Evolutionary conservation across 2,888 invertebrate genomes (phyloP).

Genomic region (Muscina levida): DNA sequence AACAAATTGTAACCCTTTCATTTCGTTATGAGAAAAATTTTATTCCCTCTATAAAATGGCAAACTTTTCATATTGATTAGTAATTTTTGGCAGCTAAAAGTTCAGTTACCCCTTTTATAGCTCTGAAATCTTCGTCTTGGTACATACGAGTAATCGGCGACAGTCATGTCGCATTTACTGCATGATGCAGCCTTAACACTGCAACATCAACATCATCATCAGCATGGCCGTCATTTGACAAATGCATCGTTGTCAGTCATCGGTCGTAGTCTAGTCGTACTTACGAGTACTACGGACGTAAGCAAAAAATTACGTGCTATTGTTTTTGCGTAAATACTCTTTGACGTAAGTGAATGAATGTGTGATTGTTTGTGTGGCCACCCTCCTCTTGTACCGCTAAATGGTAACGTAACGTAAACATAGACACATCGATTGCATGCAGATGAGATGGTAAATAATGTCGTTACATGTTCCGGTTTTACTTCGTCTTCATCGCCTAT

Average conservation of each 20-base stretch:
- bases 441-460: conserved; percentile 64
- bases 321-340: conserved; percentile 67
- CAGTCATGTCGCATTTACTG: not conserved
- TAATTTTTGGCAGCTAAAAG: too few species aligned
- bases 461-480: conserved; percentile 18
- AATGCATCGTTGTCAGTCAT: too few species aligned
- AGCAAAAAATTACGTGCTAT: conserved; percentile 76
- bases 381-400: conserved; percentile 7
- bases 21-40: too few species aligned
- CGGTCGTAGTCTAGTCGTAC: too few species aligned
- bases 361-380: not conserved
- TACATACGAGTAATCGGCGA: too few species aligned
- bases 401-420: conserved; percentile 72
- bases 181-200: not conserved
- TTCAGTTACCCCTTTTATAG: too few species aligned
- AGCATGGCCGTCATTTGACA: not conserved
- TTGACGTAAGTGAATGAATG: not conserved
- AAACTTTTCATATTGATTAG: too few species aligned
- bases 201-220: conserved; percentile 2
- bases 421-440: conserved; percentile 75
- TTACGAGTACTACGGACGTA: conserved; percentile 65
- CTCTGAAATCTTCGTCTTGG: too few species aligned
- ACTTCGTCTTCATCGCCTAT: too few species aligned
- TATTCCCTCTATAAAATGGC: too few species aligned
- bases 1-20: too few species aligned